Conservation (phyloP, 2,113 vertebrate species). For the Dasyornis broadbenti region DNA sequence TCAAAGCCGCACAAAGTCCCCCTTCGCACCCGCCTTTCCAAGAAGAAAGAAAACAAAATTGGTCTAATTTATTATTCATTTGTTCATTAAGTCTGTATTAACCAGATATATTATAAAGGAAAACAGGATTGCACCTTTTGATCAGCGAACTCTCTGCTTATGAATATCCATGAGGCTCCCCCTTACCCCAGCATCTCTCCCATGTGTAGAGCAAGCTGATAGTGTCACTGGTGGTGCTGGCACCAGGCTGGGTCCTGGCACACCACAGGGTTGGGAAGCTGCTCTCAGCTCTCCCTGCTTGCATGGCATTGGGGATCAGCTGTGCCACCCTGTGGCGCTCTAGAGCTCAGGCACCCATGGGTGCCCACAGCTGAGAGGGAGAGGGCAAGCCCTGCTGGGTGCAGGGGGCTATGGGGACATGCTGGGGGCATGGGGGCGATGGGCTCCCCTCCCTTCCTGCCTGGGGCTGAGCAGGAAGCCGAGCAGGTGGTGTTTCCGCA, state of each 20-base stretch:
- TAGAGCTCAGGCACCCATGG: background rate
- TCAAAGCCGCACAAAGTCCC: slow-evolving; percentile 43
- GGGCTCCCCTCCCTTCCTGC: background rate
- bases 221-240: background rate
- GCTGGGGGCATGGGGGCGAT: background rate
- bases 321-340: accelerated
- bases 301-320: accelerated
- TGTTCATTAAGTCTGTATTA: slow-evolving; percentile 66
- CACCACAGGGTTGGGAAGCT: background rate
- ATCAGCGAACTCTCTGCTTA: slow-evolving; percentile 35
- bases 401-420: background rate
- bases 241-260: background rate
- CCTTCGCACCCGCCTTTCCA: background rate
- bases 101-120: slow-evolving; percentile 63
- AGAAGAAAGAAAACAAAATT: slow-evolving; percentile 69
- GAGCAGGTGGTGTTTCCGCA: slow-evolving; percentile 58
- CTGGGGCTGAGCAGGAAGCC: slow-evolving; percentile 46
- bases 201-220: accelerated
- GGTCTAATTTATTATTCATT: slow-evolving; percentile 72
- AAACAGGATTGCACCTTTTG: slow-evolving; percentile 60
- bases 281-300: background rate
- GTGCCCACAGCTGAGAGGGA: background rate
- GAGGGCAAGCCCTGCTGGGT: background rate
- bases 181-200: background rate
- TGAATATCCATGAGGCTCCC: slow-evolving; percentile 44